Conservation (phyloP, 2,888 invertebrate genomes). For the Schrankia costaestrigalis region DNA sequence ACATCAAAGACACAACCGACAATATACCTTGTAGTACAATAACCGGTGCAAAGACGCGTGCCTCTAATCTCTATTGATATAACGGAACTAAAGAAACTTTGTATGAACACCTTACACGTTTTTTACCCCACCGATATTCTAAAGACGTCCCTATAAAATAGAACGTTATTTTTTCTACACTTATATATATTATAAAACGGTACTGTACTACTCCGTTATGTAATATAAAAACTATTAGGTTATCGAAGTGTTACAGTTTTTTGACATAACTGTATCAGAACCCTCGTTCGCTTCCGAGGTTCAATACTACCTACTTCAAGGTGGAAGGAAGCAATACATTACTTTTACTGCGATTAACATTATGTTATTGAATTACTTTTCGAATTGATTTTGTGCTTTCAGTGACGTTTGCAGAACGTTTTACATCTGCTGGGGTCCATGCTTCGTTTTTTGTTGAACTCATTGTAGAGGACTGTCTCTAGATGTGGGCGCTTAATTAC, state of each 20-base stretch:
- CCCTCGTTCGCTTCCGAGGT: conserved; percentile 51
- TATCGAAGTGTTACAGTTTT: conserved; percentile 71
- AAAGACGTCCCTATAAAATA: conserved; percentile 67
- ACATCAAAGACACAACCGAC: conserved; percentile 67
- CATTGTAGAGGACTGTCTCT: conserved; percentile 53
- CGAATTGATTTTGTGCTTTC: conserved; percentile 66
- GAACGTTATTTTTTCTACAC: conserved; percentile 61
- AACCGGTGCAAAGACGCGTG: conserved; percentile 67
- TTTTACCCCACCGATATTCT: conserved; percentile 52
- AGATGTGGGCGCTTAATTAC: conserved; percentile 79
- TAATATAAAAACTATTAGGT: conserved; percentile 49
- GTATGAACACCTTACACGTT: conserved; percentile 71
- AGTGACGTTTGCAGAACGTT: conserved; percentile 63
- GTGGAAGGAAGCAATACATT: conserved; percentile 80
- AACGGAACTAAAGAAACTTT: conserved; percentile 66
- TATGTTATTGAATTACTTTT: conserved; percentile 80
- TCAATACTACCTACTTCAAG: conserved; percentile 55
- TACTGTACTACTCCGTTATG: conserved; percentile 66
- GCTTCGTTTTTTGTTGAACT: conserved; percentile 52
- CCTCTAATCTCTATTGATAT: conserved; percentile 77
- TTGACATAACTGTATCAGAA: conserved; percentile 72
- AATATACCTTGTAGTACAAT: conserved; percentile 51
- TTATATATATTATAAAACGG: conserved; percentile 63
- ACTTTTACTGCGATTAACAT: conserved; percentile 70
- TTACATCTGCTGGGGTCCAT: conserved; percentile 67